These are phyloP conservation scores for Palythoa grandiflora DNA, from an alignment of 92 coral and sea anemone genomes.

Conservation along the genomic window DNA sequence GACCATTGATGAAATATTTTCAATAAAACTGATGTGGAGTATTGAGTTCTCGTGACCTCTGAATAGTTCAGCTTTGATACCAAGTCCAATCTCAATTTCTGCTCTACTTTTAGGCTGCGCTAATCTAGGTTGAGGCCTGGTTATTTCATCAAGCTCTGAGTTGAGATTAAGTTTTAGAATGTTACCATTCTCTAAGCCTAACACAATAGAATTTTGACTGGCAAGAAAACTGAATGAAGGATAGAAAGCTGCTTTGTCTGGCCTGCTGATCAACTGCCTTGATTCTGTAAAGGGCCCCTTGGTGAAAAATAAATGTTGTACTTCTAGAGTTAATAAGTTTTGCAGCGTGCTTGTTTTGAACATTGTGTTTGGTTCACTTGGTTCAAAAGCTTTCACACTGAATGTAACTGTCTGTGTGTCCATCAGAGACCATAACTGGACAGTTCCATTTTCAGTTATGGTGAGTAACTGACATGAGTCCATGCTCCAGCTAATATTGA, in stretches of 20 bases:
- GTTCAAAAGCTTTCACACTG: constrained; percentile 83
- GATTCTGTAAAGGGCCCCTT: constrained; percentile 71
- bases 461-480: constrained; percentile 71
- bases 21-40: constrained; percentile 67
- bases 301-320: constrained; percentile 64
- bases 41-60: constrained; percentile 74
- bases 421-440: constrained; percentile 76
- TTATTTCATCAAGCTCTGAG: background rate
- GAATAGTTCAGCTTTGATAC: constrained; percentile 79
- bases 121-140: constrained; percentile 41
- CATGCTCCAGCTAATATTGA: constrained; percentile 70
- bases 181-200: constrained; percentile 78
- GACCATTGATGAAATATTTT: constrained; percentile 68
- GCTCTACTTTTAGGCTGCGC: constrained; percentile 33
- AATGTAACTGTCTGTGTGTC: constrained; percentile 62
- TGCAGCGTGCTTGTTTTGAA: constrained; percentile 66
- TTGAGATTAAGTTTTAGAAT: constrained; percentile 66
- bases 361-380: constrained; percentile 69
- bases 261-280: constrained; percentile 48
- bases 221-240: constrained; percentile 78
- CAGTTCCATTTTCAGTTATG: constrained; percentile 65
- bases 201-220: constrained; percentile 69
- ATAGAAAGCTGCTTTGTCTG: constrained; percentile 67
- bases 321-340: constrained; percentile 54
- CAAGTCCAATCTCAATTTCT: constrained; percentile 65